A percentile compares a stretch with the other conserved stretches of the same genome.
These are phyloP conservation scores for Drosophila virilis DNA, from an alignment of 1,140 invertebrate species.

Conservation along the genomic window DNA sequence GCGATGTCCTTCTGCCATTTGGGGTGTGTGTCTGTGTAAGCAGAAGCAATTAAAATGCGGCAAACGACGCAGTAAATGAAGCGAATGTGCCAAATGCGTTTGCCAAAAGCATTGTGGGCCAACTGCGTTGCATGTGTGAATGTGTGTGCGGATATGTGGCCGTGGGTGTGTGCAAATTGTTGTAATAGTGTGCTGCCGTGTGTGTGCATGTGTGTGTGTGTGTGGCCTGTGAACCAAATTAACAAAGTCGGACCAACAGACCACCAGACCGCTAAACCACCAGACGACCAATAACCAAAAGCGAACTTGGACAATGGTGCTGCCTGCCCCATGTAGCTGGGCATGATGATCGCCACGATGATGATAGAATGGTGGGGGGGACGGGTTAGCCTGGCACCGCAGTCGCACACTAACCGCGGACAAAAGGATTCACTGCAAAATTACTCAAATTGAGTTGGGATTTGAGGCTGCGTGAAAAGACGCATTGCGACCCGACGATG, in stretches of 20 bases:
- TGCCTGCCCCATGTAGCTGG: slow-evolving; percentile 7
- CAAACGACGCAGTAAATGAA: slow-evolving; percentile 82
- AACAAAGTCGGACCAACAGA: slow-evolving; percentile 64
- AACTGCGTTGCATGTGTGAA: slow-evolving; percentile 7
- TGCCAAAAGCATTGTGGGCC: slow-evolving; percentile 63
- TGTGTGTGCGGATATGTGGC: slow-evolving; percentile 7
- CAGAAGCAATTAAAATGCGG: slow-evolving; percentile 82
- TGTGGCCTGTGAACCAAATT: slow-evolving; percentile 71
- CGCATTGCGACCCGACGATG: slow-evolving; percentile 28
- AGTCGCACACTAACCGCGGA: slow-evolving; percentile 48
- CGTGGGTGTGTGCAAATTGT: slow-evolving; percentile 5
- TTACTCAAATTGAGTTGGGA: slow-evolving; percentile 82
- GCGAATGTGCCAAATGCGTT: slow-evolving; percentile 80
- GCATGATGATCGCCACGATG: neutral
- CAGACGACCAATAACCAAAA: slow-evolving; percentile 78
- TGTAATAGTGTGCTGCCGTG: slow-evolving; percentile 25
- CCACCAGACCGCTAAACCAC: slow-evolving; percentile 59
- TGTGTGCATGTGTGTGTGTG: slow-evolving; percentile 21
- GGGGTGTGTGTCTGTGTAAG: slow-evolving; percentile 48
- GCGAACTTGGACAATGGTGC: slow-evolving; percentile 67
- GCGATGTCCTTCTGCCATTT: slow-evolving; percentile 31
- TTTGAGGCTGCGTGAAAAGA: slow-evolving; percentile 81
- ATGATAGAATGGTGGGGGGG: neutral
- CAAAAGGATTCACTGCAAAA: slow-evolving; percentile 78
- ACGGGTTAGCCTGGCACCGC: neutral